Base-by-base conservation (phyloP, 2,888 invertebrate genomes). In the Lagria hirta region DNA sequence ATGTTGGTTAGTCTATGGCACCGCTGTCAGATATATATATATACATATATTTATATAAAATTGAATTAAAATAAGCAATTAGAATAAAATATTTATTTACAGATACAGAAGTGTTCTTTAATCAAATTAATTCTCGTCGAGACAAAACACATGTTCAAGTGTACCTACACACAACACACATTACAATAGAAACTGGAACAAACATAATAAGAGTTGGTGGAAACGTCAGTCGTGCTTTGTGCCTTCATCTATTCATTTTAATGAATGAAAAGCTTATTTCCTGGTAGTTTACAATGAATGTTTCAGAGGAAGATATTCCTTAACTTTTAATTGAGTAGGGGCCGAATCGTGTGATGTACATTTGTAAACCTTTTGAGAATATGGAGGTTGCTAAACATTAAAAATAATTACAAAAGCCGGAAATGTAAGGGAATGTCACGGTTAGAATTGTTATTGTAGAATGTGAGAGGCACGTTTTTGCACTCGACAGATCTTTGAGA, bases 261-360 rank as follows among this genome's bases (percentile, higher is more conserved):
- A 43, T 43, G 47, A 44, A 34, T 44, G 35, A 35, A 43, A 37
- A 40, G 43, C 48, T 43, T 48, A 48, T 46, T 52, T 52, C 32
- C 48, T 26, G 33, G 47, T 33, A 38, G 44, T 38, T 43, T 43
- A 37, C 43, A 30, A 47, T 38, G 41, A 38, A 37, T 40, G 43
- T 52, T 50, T 46, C 40, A 45, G n/a, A n/a, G n/a, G n/a, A n/a
- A n/a, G n/a, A 41, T 43, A 49, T 49, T 41, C 47, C 48, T 46
- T 50, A 54, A 55, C 48, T 55, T 55, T 54, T 55, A 55, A 55
- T 55, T 55, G 55, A 50, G 48, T 49, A 36, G 43, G 36, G 17
- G 38, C 49, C 44, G 36, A 49, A 36, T 51, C 41, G 40, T 34
- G 29, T 33, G 5, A 5, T 7, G 28, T 41, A 7, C 26, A 29